phyloP scores from a whole-genome alignment of 2,113 vertebrate species.

The Phodopus roborovskii region DNA sequence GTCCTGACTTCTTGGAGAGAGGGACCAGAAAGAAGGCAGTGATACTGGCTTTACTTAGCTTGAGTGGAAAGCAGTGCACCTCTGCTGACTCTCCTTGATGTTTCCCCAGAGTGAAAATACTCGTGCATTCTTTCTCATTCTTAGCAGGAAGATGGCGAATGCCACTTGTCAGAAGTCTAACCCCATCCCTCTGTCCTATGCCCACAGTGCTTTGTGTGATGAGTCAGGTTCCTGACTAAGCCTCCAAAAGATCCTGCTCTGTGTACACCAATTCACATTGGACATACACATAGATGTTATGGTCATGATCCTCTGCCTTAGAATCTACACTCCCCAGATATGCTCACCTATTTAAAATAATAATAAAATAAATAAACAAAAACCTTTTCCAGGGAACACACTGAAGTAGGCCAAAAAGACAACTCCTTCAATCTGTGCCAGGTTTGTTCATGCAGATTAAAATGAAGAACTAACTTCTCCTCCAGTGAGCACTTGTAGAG shows the following conservation, averaged over 20 bases:
- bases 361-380: too few species aligned
- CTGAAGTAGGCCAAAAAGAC: not conserved
- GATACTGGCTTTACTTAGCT: not conserved
- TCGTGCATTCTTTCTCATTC: not conserved
- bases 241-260: not conserved
- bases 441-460: not conserved
- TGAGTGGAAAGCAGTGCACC: not conserved
- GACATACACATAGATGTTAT: not conserved
- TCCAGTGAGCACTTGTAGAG: not conserved
- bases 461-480: not conserved
- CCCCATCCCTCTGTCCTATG: not conserved
- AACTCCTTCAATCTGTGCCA: not conserved
- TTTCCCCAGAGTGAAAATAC: not conserved
- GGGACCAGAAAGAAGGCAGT: accelerated
- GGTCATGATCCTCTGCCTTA: not conserved
- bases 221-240: not conserved
- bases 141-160: not conserved
- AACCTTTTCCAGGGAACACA: not conserved
- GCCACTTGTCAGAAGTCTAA: not conserved
- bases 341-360: too few species aligned
- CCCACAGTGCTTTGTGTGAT: not conserved
- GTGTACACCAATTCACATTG: not conserved
- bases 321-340: not conserved
- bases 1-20: not conserved
- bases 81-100: not conserved